These are phyloP conservation scores for Torymus tubicola DNA, from an alignment of 2,888 invertebrate species.

Conservation along the genomic window DNA sequence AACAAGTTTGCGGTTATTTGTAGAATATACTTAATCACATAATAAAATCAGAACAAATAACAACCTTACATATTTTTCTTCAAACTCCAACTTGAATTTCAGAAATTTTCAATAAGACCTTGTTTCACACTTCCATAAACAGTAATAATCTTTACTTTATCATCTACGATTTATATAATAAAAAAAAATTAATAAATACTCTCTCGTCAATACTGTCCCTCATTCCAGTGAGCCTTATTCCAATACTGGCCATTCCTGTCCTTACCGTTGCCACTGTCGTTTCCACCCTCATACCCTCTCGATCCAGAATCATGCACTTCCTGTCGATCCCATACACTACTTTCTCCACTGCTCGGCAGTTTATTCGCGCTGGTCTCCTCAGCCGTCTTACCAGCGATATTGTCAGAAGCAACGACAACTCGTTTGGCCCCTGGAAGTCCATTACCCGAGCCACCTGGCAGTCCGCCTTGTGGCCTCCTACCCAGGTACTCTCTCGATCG, in stretches of 20 bases:
- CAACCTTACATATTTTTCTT: no score
- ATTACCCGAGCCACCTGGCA: slow-evolving; percentile 62
- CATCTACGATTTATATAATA: no score
- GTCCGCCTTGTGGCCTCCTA: slow-evolving; percentile 61
- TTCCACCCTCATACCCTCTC: neutral
- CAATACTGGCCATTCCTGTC: slow-evolving; percentile 13
- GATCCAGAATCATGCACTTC: neutral
- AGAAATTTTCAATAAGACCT: no score
- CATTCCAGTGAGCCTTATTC: neutral
- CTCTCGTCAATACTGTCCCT: no score
- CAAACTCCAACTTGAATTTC: no score
- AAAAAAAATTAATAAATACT: no score
- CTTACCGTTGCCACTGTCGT: neutral
- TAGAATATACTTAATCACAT: no score
- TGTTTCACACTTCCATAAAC: no score
- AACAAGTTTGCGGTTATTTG: no score
- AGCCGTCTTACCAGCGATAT: slow-evolving; percentile 55
- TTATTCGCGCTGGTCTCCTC: neutral
- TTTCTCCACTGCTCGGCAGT: neutral
- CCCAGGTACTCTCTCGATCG: slow-evolving; percentile 43
- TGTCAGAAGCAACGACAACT: slow-evolving; percentile 61
- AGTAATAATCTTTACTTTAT: no score
- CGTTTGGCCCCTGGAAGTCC: slow-evolving; percentile 63
- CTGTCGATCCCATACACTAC: neutral
- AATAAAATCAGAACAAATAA: no score